phyloP scores from a whole-genome alignment of 1,140 invertebrate species.

The Pachyrhynchus sulphureomaculatus region DNA sequence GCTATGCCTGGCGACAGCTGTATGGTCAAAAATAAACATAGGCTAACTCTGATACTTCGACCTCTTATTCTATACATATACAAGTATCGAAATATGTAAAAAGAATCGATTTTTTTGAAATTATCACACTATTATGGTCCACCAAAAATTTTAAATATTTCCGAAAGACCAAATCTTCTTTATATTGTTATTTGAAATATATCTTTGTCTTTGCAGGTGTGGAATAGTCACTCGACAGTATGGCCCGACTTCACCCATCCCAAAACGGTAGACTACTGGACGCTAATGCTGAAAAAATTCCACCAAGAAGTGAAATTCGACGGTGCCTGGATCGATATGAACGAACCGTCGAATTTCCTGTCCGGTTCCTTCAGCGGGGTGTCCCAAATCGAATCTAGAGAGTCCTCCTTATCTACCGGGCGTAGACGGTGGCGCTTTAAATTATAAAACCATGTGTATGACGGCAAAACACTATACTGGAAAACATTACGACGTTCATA shows the following conservation, averaged over 20 bases:
- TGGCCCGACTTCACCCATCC: conserved; percentile 88
- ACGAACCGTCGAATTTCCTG: conserved; percentile 84
- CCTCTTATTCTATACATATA: too few relatives aligned
- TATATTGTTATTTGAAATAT: too few relatives aligned
- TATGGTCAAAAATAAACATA: too few relatives aligned
- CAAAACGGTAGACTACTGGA: conserved; percentile 72
- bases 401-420: conserved; percentile 69
- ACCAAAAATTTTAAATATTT: too few relatives aligned
- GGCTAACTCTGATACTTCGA: too few relatives aligned
- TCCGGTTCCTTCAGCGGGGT: conserved; percentile 63
- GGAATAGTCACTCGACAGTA: conserved; percentile 73
- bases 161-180: too few relatives aligned
- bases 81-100: too few relatives aligned
- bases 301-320: conserved; percentile 71
- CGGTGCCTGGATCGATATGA: conserved; percentile 87
- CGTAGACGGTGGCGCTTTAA: conserved; percentile 61
- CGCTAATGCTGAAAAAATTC: conserved; percentile 66
- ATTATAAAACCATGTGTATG: conserved; percentile 80
- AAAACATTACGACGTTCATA: conserved; percentile 78
- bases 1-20: too few relatives aligned
- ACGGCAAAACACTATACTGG: conserved; percentile 70
- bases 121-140: too few relatives aligned
- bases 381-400: conserved; percentile 61
- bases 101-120: too few relatives aligned
- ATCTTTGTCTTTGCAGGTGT: conserved; percentile 67